Base-by-base conservation (phyloP, 2,888 invertebrate species). In the Merodon equestris region DNA sequence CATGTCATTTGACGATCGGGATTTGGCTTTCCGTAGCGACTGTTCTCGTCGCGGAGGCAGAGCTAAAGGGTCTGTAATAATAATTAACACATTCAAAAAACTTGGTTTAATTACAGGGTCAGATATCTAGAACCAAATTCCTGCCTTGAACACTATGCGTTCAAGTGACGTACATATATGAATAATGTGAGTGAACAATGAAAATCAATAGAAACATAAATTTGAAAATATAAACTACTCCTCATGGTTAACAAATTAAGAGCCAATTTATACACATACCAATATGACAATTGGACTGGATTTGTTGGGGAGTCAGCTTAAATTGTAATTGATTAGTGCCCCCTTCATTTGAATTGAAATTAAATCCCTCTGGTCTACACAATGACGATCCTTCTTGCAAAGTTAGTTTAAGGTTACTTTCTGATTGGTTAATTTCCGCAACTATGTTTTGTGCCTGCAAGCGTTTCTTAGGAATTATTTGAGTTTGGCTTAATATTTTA, bases 1-100 rank as follows among this genome's bases (percentile, higher is more conserved):
- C 66, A 91, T 87, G 81, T 91, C 90, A 82, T 91, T 90, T 82
- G 90, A 90, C 82, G 90, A 91, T 71, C 92, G 92, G 76, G 93
- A 92, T 86, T 93, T 93, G 48, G 93, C 93, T 85, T 92, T 93
- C 75, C 93, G 90, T 83, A 91, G 91, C 50, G 91, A 91, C 70
- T 91, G 90, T 87, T 93, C 92, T 64, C 93, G 89, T 82, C 92
- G 90, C 27, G 92, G 92, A 72, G 91, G 89, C 83, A 89, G 83
- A 82, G 86, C 87, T 81, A 89, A 84, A 66, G 90, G 89, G 87
- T 90, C 90, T 86, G 85, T 85, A 84, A 76, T 85, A 84, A 76
- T 38, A 56, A 57, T 51, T 10, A 54, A 85, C 84, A 84, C 40
- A 40, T n/a, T n/a, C n/a, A n/a, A n/a, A n/a, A n/a, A n/a, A 27